Base-by-base conservation (phyloP, 2,888 invertebrate species). In the Acanthosepion lycidas region DNA sequence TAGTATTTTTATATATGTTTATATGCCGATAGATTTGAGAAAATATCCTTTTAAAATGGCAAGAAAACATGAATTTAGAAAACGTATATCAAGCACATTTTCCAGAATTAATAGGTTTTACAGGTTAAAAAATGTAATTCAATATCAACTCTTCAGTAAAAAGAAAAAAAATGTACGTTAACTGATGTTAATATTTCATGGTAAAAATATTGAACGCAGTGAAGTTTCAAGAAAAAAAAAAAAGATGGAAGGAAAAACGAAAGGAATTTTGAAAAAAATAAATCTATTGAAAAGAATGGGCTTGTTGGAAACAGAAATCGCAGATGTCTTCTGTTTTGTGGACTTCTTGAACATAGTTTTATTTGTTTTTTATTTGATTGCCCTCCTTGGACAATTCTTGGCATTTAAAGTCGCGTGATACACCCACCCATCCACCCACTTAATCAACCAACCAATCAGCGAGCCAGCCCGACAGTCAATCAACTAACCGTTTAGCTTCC, bases 291-390 rank as follows among this genome's bases (percentile, higher is more conserved):
- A n/a, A 78, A 78, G n/a, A 78, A n/a, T 78, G 78, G 78, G 78
- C 78, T 78, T 78, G 78, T 78, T 78, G 78, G 78, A 78, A 78
- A 78, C 78, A 78, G n/a, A 78, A n/a, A 78, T 78, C 78, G n/a
- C 78, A 78, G n/a, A 78, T 78, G 78, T 78, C 28, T n/a, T 78
- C 78, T 78, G 78, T n/a, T 78, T 78, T 78, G n/a, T 78, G 78
- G 78, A 78, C 78, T 78, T 78, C n/a, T 78, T 78, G 78, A n/a
- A 78, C 78, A 78, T 78, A 78, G 78, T 78, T 78, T 78, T 78
- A n/a, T 78, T 78, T 78, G 78, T 78, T 78, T 78, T 78, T 78
- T 78, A 78, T 78, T 78, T 78, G 78, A 78, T 78, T 78, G 78
- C 78, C 78, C 78, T 78, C 78, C 78, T 78, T 78, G 78, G 78